Percentiles rank a stretch among this genome's conserved stretches.
phyloP scores from a whole-genome alignment of 2,113 vertebrate species.

The Aphelocoma coerulescens region DNA sequence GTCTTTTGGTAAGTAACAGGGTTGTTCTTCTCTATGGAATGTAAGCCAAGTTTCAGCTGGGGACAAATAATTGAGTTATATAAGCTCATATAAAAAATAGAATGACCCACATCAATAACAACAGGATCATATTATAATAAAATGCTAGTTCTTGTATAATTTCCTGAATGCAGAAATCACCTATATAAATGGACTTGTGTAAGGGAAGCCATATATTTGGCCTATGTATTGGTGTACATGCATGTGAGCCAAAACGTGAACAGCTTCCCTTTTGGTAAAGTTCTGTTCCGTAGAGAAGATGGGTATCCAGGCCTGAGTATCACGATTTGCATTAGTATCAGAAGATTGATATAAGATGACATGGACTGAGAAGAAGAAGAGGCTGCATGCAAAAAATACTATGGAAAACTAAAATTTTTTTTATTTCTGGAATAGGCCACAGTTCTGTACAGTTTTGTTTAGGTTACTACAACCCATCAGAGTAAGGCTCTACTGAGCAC shows the following conservation, averaged over 20 bases:
- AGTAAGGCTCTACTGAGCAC: not conserved
- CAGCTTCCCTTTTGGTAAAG: not conserved
- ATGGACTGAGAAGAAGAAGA: not conserved
- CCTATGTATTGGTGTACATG: not conserved
- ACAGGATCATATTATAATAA: not conserved
- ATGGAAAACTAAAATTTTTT: not conserved
- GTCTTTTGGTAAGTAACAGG: not conserved
- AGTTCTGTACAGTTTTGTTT: not conserved
- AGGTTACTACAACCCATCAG: not conserved
- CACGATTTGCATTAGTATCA: not conserved
- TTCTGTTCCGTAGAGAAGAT: not conserved
- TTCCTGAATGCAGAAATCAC: not conserved
- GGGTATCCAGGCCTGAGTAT: not conserved
- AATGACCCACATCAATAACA: slow-evolving; percentile 39
- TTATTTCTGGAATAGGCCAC: not conserved
- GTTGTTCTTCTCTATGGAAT: not conserved
- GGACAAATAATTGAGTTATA: slow-evolving; percentile 44
- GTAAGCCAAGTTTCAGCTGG: slow-evolving; percentile 23
- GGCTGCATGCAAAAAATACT: not conserved
- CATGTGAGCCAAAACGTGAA: not conserved
- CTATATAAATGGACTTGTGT: not conserved
- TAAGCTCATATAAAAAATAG: slow-evolving; percentile 51
- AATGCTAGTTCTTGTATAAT: not conserved
- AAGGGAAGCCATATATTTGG: not conserved
- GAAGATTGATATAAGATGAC: not conserved